Conservation (phyloP, 2,888 invertebrate species). For the Unio pictorum region DNA sequence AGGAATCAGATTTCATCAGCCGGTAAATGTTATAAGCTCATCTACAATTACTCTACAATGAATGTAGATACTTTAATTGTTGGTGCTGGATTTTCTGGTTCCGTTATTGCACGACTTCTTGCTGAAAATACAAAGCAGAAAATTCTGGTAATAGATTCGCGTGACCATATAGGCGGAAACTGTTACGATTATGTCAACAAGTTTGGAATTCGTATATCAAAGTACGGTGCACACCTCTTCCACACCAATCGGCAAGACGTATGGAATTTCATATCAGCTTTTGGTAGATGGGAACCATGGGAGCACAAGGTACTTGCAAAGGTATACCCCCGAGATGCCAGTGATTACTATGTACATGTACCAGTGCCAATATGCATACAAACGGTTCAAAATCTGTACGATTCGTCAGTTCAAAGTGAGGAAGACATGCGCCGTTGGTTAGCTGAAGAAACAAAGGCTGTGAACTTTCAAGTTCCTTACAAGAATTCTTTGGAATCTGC, state of each 20-base stretch:
- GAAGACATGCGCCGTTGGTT: constrained; percentile 1
- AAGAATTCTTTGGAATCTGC: neutral
- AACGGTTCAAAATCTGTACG: constrained; percentile 7
- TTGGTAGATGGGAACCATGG: constrained; percentile 8
- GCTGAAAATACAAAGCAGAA: constrained; percentile 7
- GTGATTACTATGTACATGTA: constrained; percentile 1
- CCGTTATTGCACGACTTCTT: constrained; percentile 4
- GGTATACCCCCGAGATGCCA: neutral
- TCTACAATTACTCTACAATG: neutral
- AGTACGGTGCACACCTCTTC: constrained; percentile 10
- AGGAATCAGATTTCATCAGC: no score
- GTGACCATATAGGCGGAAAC: constrained; percentile 13
- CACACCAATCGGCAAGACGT: constrained; percentile 5
- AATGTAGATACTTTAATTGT: constrained; percentile 1
- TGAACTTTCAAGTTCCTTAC: constrained; percentile 1
- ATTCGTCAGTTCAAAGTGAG: neutral
- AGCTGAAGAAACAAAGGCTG: neutral
- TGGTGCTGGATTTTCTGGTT: constrained; percentile 8
- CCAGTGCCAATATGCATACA: constrained; percentile 8
- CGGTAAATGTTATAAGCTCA: no score
- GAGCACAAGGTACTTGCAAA: constrained; percentile 3
- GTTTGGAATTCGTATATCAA: constrained; percentile 9
- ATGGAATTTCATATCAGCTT: constrained; percentile 5
- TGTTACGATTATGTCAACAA: constrained; percentile 10
- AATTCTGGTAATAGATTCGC: constrained; percentile 6